Evolutionary conservation across 1,140 invertebrate species (phyloP).

Genomic region (Oreohelix idahoensis): DNA sequence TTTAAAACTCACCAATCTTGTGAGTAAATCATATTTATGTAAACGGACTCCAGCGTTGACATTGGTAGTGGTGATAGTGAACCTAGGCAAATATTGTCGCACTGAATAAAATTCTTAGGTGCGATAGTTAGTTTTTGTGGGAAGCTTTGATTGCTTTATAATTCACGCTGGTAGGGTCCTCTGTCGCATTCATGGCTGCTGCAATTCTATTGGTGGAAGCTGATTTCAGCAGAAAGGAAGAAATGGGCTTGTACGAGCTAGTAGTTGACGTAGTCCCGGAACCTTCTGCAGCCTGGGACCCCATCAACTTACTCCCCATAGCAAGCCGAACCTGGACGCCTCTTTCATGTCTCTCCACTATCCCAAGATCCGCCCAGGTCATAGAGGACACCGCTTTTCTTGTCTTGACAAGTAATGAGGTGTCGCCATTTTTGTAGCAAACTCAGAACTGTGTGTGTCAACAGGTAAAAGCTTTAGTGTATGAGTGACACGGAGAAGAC

Average conservation of each 20-base stretch:
- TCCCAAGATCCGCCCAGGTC: not conserved
- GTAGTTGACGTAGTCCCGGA: conserved; percentile 68
- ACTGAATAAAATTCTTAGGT: too few relatives aligned
- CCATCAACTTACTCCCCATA: conserved; percentile 63
- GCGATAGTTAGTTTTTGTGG: too few relatives aligned
- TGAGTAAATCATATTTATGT: too few relatives aligned
- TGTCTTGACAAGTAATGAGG: not conserved
- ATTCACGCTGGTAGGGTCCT: too few relatives aligned
- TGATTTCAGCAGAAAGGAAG: not conserved
- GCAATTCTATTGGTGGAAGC: not conserved
- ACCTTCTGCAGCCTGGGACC: conserved; percentile 59
- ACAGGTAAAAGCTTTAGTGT: too few relatives aligned
- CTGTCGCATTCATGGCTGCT: not conserved
- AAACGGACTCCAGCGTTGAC: too few relatives aligned
- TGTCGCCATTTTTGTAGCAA: not conserved
- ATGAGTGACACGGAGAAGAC: too few relatives aligned
- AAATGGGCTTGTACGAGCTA: conserved; percentile 40
- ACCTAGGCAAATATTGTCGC: too few relatives aligned
- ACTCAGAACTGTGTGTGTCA: not conserved
- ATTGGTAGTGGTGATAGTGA: too few relatives aligned
- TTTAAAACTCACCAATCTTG: too few relatives aligned
- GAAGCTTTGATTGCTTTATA: too few relatives aligned
- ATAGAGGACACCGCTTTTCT: not conserved
- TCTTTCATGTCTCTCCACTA: not conserved
- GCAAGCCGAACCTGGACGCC: not conserved